phyloP scores from a whole-genome alignment of 2,888 invertebrate genomes.

The Tenthredo livida region DNA sequence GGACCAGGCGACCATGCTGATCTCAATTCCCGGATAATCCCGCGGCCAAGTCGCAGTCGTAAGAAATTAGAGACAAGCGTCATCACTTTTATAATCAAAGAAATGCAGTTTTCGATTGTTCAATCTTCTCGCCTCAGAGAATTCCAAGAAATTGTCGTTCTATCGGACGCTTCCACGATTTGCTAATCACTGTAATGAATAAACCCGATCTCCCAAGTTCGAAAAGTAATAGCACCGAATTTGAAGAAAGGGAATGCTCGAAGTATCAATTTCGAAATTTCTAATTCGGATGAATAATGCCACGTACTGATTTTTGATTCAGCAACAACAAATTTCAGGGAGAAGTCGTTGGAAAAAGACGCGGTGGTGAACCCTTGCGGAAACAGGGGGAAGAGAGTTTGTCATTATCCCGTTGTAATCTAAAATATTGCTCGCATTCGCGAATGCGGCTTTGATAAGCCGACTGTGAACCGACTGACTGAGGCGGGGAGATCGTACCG shows the following conservation, averaged over 20 bases:
- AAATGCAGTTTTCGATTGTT: neutral
- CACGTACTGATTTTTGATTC: conserved; percentile 4
- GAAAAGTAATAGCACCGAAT: neutral
- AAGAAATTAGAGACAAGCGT: neutral
- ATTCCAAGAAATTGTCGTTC: too few species aligned
- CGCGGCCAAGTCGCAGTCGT: neutral
- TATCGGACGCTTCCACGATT: too few species aligned
- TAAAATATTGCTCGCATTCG: conserved; percentile 36
- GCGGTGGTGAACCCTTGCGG: neutral
- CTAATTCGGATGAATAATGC: neutral
- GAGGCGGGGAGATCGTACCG: conserved; percentile 4
- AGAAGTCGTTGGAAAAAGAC: conserved; percentile 15
- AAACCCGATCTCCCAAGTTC: neutral
- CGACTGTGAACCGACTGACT: conserved; percentile 43
- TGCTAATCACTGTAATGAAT: neutral
- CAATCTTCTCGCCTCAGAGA: neutral
- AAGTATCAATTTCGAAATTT: neutral
- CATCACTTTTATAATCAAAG: neutral
- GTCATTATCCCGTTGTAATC: conserved; percentile 45
- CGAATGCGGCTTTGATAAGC: conserved; percentile 40
- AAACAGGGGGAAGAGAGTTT: neutral
- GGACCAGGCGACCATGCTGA: neutral
- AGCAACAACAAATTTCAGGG: neutral
- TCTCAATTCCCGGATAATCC: conserved; percentile 30
- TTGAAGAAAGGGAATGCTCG: neutral